phyloP scores from a whole-genome alignment of 2,797 vertebrate genomes.

The Sebastes itinus region DNA sequence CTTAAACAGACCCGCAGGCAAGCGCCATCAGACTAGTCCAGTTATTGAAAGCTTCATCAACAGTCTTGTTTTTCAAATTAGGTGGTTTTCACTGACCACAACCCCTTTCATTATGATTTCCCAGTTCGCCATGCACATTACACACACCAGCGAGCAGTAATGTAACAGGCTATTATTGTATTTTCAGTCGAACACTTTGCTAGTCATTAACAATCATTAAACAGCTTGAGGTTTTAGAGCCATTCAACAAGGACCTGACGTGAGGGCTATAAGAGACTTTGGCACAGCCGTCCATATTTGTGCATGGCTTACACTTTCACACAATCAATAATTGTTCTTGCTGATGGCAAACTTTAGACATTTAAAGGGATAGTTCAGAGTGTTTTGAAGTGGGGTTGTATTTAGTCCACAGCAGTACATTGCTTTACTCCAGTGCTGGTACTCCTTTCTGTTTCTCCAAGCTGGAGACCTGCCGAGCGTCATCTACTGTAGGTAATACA shows the following conservation, averaged over 20 bases:
- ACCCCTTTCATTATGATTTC: slow-evolving; percentile 33
- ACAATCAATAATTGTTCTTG: not conserved
- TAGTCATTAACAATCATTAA: slow-evolving; percentile 46
- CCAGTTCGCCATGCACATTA: not conserved
- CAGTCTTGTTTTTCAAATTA: slow-evolving; percentile 7
- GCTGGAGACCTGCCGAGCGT: fast-evolving
- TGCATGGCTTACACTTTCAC: not conserved
- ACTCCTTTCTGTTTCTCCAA: too few relatives aligned
- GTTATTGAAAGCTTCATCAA: slow-evolving; percentile 14
- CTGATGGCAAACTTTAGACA: not conserved
- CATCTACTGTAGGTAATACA: too few relatives aligned
- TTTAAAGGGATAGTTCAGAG: not conserved
- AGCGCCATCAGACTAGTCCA: not conserved
- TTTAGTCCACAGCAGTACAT: not conserved
- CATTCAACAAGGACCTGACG: slow-evolving; percentile 4
- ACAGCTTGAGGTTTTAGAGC: slow-evolving; percentile 41
- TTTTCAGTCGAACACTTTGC: slow-evolving; percentile 35
- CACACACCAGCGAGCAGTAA: slow-evolving; percentile 1
- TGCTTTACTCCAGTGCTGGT: too few relatives aligned
- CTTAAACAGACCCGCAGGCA: not conserved
- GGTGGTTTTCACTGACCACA: slow-evolving; percentile 19
- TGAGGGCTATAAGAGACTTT: not conserved
- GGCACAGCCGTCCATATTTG: not conserved
- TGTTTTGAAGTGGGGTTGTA: not conserved
- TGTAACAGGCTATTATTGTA: slow-evolving; percentile 24